phyloP scores from a whole-genome alignment of 2,888 invertebrate species.

The Xylocampa areola region DNA sequence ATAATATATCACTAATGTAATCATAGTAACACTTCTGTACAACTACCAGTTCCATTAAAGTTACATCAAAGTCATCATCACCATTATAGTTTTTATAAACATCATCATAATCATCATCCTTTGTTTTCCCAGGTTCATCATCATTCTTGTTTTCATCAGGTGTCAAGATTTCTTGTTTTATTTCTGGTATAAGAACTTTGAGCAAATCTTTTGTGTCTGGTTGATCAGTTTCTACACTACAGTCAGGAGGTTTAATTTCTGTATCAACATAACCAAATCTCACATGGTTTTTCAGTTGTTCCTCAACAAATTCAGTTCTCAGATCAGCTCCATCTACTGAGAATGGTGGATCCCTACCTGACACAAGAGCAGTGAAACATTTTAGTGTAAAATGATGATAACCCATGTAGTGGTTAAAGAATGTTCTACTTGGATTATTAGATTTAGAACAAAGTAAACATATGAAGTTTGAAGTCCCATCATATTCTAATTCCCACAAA shows the following conservation, averaged over 20 bases:
- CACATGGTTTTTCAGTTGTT: constrained; percentile 71
- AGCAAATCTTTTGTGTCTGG: constrained; percentile 58
- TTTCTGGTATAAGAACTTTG: constrained; percentile 65
- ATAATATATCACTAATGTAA: constrained; percentile 72
- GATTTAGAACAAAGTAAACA: constrained; percentile 81
- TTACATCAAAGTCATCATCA: constrained; percentile 84
- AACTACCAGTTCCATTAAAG: constrained; percentile 81
- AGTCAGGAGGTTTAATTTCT: constrained; percentile 60
- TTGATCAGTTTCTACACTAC: constrained; percentile 33
- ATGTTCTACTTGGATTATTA: constrained; percentile 69
- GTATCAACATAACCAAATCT: constrained; percentile 78
- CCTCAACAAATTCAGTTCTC: constrained; percentile 76
- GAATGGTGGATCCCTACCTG: constrained; percentile 79
- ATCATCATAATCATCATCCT: constrained; percentile 50
- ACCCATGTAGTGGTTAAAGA: constrained; percentile 84
- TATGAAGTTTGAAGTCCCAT: constrained; percentile 71
- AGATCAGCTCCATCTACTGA: constrained; percentile 81
- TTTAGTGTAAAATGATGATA: constrained; percentile 84
- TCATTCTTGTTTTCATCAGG: constrained; percentile 59
- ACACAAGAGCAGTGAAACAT: constrained; percentile 79
- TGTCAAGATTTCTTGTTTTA: constrained; percentile 66
- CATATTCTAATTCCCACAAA: constrained; percentile 79
- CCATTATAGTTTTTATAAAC: constrained; percentile 74
- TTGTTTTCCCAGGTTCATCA: constrained; percentile 44
- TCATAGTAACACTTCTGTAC: constrained; percentile 82